A percentile compares a stretch with the other conserved stretches of the same genome.
Conservation (phyloP, 1,140 invertebrate species). For the Drosophila ficusphila region DNA sequence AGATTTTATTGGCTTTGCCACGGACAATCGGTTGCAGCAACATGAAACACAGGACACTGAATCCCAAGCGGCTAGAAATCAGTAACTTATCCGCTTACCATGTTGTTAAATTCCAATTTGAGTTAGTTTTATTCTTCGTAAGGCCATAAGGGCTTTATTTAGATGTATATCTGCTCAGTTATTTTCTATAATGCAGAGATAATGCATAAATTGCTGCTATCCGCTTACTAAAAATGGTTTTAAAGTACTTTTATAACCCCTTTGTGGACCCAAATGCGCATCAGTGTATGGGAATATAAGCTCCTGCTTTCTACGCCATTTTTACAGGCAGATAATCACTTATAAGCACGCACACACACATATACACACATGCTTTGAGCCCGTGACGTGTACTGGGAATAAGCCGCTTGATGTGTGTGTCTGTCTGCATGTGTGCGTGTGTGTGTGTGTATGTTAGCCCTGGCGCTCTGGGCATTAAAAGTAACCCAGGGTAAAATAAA, state of each 20-base stretch:
- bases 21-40: slow-evolving; percentile 23
- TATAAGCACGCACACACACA: slow-evolving; percentile 18
- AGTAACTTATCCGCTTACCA: no score
- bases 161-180: no score
- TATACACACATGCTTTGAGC: background rate
- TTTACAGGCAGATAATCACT: slow-evolving; percentile 73
- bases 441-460: slow-evolving; percentile 31
- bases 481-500: slow-evolving; percentile 79
- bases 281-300: slow-evolving; percentile 14
- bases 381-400: slow-evolving; percentile 64
- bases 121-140: no score
- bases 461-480: slow-evolving; percentile 65
- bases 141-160: no score
- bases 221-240: background rate
- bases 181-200: no score
- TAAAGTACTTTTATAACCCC: slow-evolving; percentile 4
- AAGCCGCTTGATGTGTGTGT: slow-evolving; percentile 49
- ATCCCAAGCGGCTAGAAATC: background rate
- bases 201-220: no score
- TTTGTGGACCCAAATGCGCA: slow-evolving; percentile 23
- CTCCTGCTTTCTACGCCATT: slow-evolving; percentile 26
- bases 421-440: background rate
- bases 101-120: no score
- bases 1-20: slow-evolving; percentile 59
- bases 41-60: background rate